phyloP scores from a whole-genome alignment of 1,140 invertebrate genomes.

The Hesperophylax magnus region DNA sequence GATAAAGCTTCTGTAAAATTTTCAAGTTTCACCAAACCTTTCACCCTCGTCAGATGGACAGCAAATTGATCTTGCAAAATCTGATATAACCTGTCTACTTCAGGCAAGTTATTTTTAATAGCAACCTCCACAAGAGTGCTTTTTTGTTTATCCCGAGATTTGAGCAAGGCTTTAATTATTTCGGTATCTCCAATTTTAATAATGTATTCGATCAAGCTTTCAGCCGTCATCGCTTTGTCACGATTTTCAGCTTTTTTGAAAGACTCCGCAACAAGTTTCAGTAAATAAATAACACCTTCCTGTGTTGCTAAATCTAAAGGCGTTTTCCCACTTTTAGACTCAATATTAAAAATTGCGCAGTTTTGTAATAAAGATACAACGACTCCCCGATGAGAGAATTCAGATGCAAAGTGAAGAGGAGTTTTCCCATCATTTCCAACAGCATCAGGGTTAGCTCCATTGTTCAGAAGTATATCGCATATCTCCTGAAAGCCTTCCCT shows the following conservation, averaged over 20 bases:
- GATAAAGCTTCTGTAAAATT: not conserved
- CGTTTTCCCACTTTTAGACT: not conserved
- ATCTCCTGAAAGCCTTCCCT: too few species aligned
- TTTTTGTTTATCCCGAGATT: not conserved
- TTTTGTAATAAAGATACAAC: too few species aligned
- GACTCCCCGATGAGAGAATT: too few species aligned
- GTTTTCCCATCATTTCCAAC: too few species aligned
- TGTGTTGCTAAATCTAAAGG: slow-evolving; percentile 1
- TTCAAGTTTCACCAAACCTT: not conserved
- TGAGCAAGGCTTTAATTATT: not conserved
- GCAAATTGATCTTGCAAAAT: not conserved
- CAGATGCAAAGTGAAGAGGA: too few species aligned
- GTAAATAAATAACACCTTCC: not conserved
- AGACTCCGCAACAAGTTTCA: not conserved
- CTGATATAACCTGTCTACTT: not conserved
- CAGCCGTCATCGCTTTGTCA: not conserved
- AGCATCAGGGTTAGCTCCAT: too few species aligned
- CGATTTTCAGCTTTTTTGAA: slow-evolving; percentile 2
- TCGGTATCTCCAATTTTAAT: not conserved
- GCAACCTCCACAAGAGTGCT: not conserved
- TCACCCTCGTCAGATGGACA: not conserved
- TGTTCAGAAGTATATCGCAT: too few species aligned
- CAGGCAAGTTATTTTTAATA: not conserved
- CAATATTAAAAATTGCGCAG: too few species aligned
- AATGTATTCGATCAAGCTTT: too few species aligned